These are phyloP conservation scores for Strix aluco DNA, from an alignment of 2,113 vertebrate species.

Conservation along the genomic window DNA sequence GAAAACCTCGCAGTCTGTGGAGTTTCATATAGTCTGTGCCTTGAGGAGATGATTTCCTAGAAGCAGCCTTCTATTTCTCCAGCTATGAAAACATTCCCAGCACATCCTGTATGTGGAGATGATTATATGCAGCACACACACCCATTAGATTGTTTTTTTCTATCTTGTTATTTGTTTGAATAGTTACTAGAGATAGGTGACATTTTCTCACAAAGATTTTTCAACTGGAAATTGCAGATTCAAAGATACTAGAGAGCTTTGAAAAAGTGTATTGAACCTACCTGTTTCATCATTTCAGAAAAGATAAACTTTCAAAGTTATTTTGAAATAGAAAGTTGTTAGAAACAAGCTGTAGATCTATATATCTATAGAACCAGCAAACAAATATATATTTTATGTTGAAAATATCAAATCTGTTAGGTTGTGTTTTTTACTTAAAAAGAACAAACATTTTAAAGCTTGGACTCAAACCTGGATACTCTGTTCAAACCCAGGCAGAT, in stretches of 20 bases:
- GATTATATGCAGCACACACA: not conserved
- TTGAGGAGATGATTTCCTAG: constrained; percentile 54
- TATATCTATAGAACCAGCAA: not conserved
- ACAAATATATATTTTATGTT: not conserved
- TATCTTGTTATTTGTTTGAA: not conserved
- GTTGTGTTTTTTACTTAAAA: not conserved
- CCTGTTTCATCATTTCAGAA: too few relatives aligned
- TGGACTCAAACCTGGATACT: not conserved
- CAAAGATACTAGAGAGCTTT: not conserved
- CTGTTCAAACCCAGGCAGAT: not conserved
- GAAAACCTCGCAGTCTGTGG: not conserved
- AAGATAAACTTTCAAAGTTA: not conserved
- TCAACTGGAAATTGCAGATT: not conserved
- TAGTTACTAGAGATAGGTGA: not conserved
- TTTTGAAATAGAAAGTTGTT: not conserved
- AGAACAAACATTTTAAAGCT: not conserved
- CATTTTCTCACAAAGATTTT: not conserved
- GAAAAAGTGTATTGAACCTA: not conserved
- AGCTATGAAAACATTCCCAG: constrained; percentile 56
- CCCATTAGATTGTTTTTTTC: not conserved
- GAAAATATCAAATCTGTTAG: not conserved
- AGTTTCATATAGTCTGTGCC: not conserved
- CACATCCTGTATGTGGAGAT: constrained; percentile 30
- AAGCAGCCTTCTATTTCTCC: constrained; percentile 18
- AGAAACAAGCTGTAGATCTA: not conserved